Conservation (phyloP, 2,888 invertebrate genomes). For the Pomacea canaliculata region DNA sequence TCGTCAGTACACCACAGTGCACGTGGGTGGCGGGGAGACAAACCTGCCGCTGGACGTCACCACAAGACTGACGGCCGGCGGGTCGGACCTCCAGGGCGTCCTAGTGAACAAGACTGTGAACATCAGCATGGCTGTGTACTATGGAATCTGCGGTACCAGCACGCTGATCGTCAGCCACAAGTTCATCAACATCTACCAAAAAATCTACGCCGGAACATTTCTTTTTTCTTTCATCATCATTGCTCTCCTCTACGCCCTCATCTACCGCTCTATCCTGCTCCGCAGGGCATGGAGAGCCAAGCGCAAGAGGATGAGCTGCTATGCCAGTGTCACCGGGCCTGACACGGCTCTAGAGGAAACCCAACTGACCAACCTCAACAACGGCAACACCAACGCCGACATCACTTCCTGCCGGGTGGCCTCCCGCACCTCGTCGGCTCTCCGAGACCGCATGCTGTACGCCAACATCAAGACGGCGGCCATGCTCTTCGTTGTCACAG, state of each 20-base stretch:
- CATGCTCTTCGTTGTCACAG: constrained; percentile 68
- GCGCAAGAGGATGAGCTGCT: constrained; percentile 54
- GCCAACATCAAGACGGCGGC: constrained; percentile 67
- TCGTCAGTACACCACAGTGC: no score
- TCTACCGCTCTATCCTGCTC: constrained; percentile 51
- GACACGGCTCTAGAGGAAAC: constrained; percentile 37
- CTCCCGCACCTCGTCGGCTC: constrained; percentile 33
- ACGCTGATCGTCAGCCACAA: constrained; percentile 43
- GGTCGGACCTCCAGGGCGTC: background rate
- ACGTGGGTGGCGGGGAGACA: no score
- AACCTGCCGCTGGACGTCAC: no score
- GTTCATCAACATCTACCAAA: constrained; percentile 50
- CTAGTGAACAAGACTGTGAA: constrained; percentile 5
- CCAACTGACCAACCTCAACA: constrained; percentile 36
- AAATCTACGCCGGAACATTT: constrained; percentile 58
- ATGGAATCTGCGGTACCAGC: constrained; percentile 44
- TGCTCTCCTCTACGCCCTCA: constrained; percentile 61
- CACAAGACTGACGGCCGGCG: no score
- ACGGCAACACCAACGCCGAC: constrained; percentile 10
- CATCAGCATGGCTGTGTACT: constrained; percentile 21
- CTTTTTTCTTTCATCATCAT: constrained; percentile 62
- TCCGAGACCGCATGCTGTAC: constrained; percentile 51
- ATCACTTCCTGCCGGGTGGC: background rate
- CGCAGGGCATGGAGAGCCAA: constrained; percentile 49
- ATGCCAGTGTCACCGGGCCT: constrained; percentile 34